These are phyloP conservation scores for Tetramorium bicarinatum DNA, from an alignment of 2,888 invertebrate species.

Conservation along the genomic window DNA sequence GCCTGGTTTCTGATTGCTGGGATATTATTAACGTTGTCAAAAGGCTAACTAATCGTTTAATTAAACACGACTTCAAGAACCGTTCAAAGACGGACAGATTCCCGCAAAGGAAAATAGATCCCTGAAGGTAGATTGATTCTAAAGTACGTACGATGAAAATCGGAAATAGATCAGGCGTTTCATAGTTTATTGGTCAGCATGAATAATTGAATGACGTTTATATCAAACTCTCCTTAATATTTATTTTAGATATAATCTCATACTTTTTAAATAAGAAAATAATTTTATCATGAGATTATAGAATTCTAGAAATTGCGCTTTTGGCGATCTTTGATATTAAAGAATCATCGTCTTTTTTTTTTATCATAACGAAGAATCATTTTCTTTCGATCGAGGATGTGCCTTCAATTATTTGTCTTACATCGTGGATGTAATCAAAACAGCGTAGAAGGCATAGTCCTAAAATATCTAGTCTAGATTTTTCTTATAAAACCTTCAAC, in stretches of 20 bases:
- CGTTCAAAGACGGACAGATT: neutral
- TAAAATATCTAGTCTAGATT: conserved; percentile 35
- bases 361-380: neutral
- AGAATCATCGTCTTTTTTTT: neutral
- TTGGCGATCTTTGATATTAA: neutral
- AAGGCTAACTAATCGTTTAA: conserved; percentile 12
- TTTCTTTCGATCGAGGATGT: conserved; percentile 68
- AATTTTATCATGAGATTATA: conserved; percentile 1
- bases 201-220: conserved; percentile 3
- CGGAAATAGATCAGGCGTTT: neutral
- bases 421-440: conserved; percentile 64
- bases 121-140: neutral
- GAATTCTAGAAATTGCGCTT: neutral
- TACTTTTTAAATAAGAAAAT: conserved; percentile 34
- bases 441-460: conserved; percentile 44
- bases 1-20: conserved; percentile 13
- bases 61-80: conserved; percentile 10
- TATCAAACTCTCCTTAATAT: conserved; percentile 7
- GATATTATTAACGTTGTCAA: neutral
- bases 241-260: neutral
- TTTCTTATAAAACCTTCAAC: conserved; percentile 49
- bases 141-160: neutral
- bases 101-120: neutral
- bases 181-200: neutral
- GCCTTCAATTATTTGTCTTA: conserved; percentile 65